phyloP scores from a whole-genome alignment of 1,140 invertebrate species.

The Chlorops oryzae region DNA sequence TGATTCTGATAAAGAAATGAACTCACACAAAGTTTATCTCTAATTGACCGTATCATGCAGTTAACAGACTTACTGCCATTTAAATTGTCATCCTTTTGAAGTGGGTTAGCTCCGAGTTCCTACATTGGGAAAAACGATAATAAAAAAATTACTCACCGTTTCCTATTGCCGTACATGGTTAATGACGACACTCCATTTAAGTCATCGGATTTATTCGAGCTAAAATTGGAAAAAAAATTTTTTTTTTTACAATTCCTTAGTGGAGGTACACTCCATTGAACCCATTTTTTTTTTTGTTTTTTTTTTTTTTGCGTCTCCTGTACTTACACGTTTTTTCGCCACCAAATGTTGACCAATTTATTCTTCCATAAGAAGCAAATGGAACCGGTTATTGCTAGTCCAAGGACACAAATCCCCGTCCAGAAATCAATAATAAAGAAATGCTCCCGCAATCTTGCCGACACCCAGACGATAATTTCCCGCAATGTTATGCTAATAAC shows the following conservation, averaged over 20 bases:
- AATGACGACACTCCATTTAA: neutral
- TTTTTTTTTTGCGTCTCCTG: neutral
- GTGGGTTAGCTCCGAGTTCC: too few species aligned
- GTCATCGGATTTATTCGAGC: too few species aligned
- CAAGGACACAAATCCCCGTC: constrained; percentile 38
- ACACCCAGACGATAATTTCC: constrained; percentile 35
- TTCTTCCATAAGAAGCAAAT: constrained; percentile 33
- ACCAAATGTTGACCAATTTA: constrained; percentile 33
- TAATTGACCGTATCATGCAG: too few species aligned
- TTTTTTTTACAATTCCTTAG: too few species aligned
- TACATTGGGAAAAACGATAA: too few species aligned
- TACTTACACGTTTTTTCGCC: constrained; percentile 41
- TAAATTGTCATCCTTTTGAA: too few species aligned
- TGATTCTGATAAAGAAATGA: too few species aligned
- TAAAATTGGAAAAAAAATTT: too few species aligned
- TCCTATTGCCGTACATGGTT: neutral
- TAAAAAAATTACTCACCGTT: neutral
- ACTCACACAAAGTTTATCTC: too few species aligned
- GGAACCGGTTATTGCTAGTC: constrained; percentile 31
- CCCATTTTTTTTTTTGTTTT: neutral
- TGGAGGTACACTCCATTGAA: too few species aligned
- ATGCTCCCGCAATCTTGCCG: constrained; percentile 31
- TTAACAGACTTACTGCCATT: too few species aligned
- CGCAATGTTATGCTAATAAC: constrained; percentile 35
- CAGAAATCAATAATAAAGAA: constrained; percentile 43